Percentiles rank a stretch among this genome's conserved stretches.
Evolutionary conservation across 2,888 invertebrate species (phyloP).

Genomic region (Lypha dubia): DNA sequence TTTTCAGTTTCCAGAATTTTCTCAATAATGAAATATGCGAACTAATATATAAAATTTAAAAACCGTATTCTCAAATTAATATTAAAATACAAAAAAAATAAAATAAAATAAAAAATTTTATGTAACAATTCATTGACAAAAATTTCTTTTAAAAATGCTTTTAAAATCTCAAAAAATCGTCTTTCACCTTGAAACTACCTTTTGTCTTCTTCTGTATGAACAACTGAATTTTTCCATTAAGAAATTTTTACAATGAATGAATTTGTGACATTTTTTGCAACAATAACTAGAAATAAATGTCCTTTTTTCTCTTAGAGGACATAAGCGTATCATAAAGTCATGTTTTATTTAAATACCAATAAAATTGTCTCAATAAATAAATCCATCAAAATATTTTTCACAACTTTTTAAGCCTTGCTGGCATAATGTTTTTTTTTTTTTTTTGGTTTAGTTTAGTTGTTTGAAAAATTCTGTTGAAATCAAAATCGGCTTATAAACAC

Average conservation of each 20-base stretch:
- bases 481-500: slow-evolving; percentile 78
- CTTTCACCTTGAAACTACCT: too few species aligned
- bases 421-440: not conserved
- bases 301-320: not conserved
- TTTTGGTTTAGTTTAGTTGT: not conserved
- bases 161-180: too few species aligned
- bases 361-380: slow-evolving; percentile 75
- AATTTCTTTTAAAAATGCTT: too few species aligned
- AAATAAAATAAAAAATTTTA: too few species aligned
- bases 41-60: too few species aligned
- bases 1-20: too few species aligned
- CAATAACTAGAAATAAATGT: not conserved
- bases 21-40: too few species aligned
- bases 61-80: too few species aligned
- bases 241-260: slow-evolving; percentile 32
- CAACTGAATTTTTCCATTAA: not conserved
- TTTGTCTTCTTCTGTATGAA: not conserved
- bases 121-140: too few species aligned
- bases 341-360: slow-evolving; percentile 64
- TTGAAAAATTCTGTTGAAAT: slow-evolving; percentile 76
- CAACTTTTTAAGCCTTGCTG: slow-evolving; percentile 74
- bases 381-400: slow-evolving; percentile 79
- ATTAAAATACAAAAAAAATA: too few species aligned
- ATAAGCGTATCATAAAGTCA: slow-evolving; percentile 76
- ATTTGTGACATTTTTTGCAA: not conserved